Base-by-base conservation (phyloP, 2,113 vertebrate genomes). In the Psilopsiagon aymara region DNA sequence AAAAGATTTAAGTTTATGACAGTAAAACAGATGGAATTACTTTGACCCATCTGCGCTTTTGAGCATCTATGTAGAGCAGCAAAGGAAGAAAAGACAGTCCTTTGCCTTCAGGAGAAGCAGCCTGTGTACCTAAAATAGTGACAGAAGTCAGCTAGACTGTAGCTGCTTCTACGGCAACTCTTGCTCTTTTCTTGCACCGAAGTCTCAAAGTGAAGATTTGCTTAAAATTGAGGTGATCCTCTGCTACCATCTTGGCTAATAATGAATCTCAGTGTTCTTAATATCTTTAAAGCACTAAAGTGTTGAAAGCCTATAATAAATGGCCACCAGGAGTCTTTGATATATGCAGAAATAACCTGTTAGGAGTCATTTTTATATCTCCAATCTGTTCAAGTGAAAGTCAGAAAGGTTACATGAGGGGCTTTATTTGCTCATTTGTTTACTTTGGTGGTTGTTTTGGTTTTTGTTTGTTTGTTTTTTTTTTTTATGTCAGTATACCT, bases 81-180 rank as follows among this genome's bases (percentile, higher is more conserved):
- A 60, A 88, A 83, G 49, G 41, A 69, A 77, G 17, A 77, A 11
- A 37, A 89, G 43, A 86, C 12, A 33, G 44, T 47, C 28, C 8
- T 88, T 95, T 93, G 75, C 46, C 82, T 92, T 90, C 44, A 92
- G 67, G 57, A 95, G 43, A 76, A 59, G 37, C 3, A 43, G 29
- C 17, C 20, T 83, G 55, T 64, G 27, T 67, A 83, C 81, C 43
- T 63, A 53, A 93, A 83, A 77, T 16, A 70, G 31, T 71, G 75
- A 86, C 20, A 88, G n/a, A 20, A 86, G 43, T 79, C 53, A 82
- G 9, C 19, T 74, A 63, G 46, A 49, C 19, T 62, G 11, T 59
- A 80, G 8, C 25, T 87, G 21, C 8, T 87, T 71, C 44, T 80
- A 67, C 44, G 33, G 33, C 31, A 88, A 47, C 10, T 85, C 7